These are phyloP conservation scores for Helogale parvula DNA, from an alignment of 2,113 vertebrate species.

Conservation along the genomic window DNA sequence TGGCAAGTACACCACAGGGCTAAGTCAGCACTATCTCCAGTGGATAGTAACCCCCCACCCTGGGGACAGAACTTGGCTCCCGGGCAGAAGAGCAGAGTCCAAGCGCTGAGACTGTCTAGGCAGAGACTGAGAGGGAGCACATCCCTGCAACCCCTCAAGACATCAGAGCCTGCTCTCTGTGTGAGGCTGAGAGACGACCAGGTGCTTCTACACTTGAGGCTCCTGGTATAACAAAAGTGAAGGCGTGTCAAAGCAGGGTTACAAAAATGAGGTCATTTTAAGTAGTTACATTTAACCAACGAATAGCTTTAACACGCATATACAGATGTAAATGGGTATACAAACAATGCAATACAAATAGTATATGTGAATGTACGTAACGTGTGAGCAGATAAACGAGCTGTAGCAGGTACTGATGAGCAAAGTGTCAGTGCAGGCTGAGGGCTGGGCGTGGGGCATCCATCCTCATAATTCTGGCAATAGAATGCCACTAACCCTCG, in stretches of 20 bases:
- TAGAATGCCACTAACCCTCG: not conserved
- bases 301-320: not conserved
- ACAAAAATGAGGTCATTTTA: not conserved
- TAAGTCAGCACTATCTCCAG: not conserved
- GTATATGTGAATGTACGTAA: not conserved
- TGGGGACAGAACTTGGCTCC: too few species aligned
- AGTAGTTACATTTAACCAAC: not conserved
- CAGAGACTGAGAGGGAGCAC: not conserved
- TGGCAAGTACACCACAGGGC: not conserved
- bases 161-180: not conserved
- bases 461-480: not conserved
- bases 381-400: not conserved
- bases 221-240: rapidly evolving
- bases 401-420: not conserved
- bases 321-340: not conserved
- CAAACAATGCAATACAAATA: not conserved
- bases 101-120: not conserved
- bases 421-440: rapidly evolving
- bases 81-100: not conserved
- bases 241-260: not conserved
- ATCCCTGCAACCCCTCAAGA: not conserved
- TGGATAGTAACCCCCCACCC: too few species aligned
- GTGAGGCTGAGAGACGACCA: not conserved
- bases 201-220: not conserved
- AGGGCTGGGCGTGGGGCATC: rapidly evolving